A percentile compares a stretch with the other conserved stretches of the same genome.
These are phyloP conservation scores for Porites lutea DNA, from an alignment of 64 coral and sea anemone genomes.

Conservation along the genomic window DNA sequence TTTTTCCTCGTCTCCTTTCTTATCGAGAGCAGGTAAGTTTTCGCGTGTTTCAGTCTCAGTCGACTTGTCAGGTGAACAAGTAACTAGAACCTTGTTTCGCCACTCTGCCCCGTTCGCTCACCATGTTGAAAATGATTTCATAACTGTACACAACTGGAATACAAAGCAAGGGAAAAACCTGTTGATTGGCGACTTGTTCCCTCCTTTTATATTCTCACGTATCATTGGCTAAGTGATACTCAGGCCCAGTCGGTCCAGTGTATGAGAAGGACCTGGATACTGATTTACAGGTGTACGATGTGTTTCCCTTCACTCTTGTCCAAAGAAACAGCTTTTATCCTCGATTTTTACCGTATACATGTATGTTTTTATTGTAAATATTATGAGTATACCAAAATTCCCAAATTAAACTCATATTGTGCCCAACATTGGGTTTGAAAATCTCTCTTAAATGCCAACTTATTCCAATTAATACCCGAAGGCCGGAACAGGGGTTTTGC, in stretches of 20 bases:
- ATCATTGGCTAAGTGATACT: slow-evolving; percentile 14
- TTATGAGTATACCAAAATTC: neutral
- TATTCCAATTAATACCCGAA: neutral
- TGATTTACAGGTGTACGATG: too few relatives aligned
- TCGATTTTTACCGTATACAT: too few relatives aligned
- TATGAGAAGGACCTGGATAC: neutral
- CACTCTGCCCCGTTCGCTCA: neutral
- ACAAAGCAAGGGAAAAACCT: neutral
- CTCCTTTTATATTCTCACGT: neutral
- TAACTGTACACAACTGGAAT: neutral
- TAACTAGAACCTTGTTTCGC: too few relatives aligned
- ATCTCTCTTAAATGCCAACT: neutral
- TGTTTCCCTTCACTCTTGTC: too few relatives aligned
- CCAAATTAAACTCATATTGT: neutral
- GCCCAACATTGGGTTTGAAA: neutral
- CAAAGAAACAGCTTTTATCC: too few relatives aligned
- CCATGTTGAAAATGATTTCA: neutral
- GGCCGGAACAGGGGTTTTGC: neutral
- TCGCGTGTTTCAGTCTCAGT: too few relatives aligned
- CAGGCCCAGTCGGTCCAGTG: neutral
- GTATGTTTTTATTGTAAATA: neutral
- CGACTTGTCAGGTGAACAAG: too few relatives aligned
- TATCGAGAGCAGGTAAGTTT: too few relatives aligned
- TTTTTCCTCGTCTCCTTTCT: too few relatives aligned
- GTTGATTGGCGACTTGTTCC: neutral